Evolutionary conservation across 2,888 invertebrate genomes (phyloP).

Genomic region (Drosophila limbata): DNA sequence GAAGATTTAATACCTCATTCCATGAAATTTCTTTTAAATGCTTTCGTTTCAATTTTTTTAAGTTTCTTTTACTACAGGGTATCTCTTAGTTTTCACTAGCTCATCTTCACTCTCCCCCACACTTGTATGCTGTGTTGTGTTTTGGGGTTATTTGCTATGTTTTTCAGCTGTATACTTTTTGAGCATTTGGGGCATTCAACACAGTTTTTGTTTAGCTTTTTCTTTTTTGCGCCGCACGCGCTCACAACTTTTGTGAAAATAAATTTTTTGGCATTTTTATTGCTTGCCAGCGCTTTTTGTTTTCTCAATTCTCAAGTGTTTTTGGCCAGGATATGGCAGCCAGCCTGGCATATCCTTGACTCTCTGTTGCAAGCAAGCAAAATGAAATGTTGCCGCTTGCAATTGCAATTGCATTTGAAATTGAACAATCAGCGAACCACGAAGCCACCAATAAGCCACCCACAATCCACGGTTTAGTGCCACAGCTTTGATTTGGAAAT

Average conservation of each 20-base stretch:
- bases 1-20: too few relatives aligned
- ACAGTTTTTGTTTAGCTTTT: conserved; percentile 59
- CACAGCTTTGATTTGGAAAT: conserved; percentile 37
- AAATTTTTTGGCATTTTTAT: conserved; percentile 59
- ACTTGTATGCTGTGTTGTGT: conserved; percentile 3
- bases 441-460: background rate
- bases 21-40: background rate
- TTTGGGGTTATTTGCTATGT: conserved; percentile 34
- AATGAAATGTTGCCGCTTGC: conserved; percentile 76
- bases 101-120: background rate
- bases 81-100: background rate
- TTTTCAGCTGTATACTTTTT: conserved; percentile 30
- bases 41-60: background rate
- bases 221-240: too few relatives aligned
- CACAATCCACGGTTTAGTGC: too few relatives aligned
- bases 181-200: conserved; percentile 50
- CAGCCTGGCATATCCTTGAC: conserved; percentile 44
- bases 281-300: conserved; percentile 69
- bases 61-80: conserved; percentile 1
- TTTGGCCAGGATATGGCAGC: conserved; percentile 45
- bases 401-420: conserved; percentile 62
- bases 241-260: conserved; percentile 45
- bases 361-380: conserved; percentile 52
- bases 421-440: conserved; percentile 2
- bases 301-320: conserved; percentile 73